Base-by-base conservation (phyloP, 2,888 invertebrate species). In the Lepidochrysops patricia region DNA sequence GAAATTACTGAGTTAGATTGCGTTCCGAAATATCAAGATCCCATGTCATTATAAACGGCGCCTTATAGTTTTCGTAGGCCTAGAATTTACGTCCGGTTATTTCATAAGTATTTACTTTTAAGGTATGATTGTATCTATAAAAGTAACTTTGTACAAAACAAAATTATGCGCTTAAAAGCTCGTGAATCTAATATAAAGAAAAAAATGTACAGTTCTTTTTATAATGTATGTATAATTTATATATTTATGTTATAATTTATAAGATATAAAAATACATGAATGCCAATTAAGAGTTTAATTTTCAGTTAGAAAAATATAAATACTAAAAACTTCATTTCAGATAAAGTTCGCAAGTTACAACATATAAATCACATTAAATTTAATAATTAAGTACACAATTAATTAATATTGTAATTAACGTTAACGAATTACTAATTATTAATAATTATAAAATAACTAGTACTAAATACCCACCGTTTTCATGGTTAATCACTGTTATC, bases 391-490 rank as follows among this genome's bases (percentile, higher is more conserved):
- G 15, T 19, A 43, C 9, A 9, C 19, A 19, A 37, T 5, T 43
- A 9, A 12, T 43, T 19, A 27, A 13, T 26, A 13, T n/a, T n/a
- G 7, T 13, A 15, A 52, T 27, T 26, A 27, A 1, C 5, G 7
- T 15, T 7, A 15, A 52, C 34, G 9, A 4, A 34, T 34, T 34
- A 34, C n/a, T n/a, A 4, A 34, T 12, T 32, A 32, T 27, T 56
- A 25, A 13, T 23, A 58, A 48, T 29, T 9, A 23, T n/a, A n/a
- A n/a, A n/a, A n/a, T n/a, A 12, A 57, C 23, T 54, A 9, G 34
- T 35, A 6, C 29, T 32, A 56, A 37, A 60, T 54, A 76, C 86
- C 83, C 70, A 86, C 86, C 78, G 72, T 68, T 70, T 77, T 77
- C 86, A 85, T 85, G 67, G 64, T 82, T 61, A 54, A 57, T 50